phyloP scores from a whole-genome alignment of 2,888 invertebrate species.

The Odontothrips loti region DNA sequence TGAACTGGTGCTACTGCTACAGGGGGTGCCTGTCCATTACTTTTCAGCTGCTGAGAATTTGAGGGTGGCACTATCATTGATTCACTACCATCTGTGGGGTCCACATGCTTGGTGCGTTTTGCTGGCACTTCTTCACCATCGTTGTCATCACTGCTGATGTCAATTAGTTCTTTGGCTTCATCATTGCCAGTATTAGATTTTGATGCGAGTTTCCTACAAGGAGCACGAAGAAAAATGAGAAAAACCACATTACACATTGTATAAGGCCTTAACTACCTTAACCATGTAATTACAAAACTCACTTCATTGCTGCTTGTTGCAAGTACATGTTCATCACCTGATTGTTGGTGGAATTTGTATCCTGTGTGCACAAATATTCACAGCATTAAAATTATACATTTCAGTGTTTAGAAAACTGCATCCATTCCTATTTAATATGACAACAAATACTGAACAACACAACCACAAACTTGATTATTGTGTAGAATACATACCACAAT shows the following conservation, averaged over 20 bases:
- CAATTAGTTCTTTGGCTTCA: conserved; percentile 58
- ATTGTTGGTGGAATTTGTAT: conserved; percentile 32
- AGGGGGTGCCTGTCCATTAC: background rate
- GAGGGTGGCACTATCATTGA: no score
- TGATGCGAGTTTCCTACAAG: conserved; percentile 39
- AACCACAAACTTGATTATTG: no score
- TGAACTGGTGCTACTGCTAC: background rate
- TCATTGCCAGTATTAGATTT: conserved; percentile 39
- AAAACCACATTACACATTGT: background rate
- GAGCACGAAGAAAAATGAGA: conserved; percentile 28
- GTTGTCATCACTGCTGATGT: conserved; percentile 71
- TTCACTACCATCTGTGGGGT: conserved; percentile 32
- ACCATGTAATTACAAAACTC: background rate
- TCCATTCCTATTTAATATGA: background rate
- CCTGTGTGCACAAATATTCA: conserved; percentile 30
- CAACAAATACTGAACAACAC: background rate
- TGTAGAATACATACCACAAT: background rate
- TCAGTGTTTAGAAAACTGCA: background rate
- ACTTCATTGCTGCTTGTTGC: background rate
- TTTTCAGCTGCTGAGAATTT: no score
- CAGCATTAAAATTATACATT: background rate
- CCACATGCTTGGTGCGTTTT: conserved; percentile 42
- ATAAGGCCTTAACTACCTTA: background rate
- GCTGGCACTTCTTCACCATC: conserved; percentile 37
- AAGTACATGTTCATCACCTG: conserved; percentile 34